A percentile compares a stretch with the other conserved stretches of the same genome.
Evolutionary conservation across 2,888 invertebrate species (phyloP).

Genomic region (Acanthoscelides obtectus): DNA sequence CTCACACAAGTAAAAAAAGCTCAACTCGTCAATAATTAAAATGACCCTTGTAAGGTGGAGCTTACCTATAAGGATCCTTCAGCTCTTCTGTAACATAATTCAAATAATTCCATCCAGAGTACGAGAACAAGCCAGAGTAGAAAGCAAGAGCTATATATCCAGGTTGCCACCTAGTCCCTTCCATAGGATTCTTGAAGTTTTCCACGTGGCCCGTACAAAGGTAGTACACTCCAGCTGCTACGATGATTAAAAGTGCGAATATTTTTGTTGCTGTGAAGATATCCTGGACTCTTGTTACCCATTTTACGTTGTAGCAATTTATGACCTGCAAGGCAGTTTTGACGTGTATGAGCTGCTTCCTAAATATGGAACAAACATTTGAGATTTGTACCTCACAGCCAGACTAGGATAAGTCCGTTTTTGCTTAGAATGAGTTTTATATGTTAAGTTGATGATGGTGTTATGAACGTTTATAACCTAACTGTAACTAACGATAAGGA

Average conservation of each 20-base stretch:
- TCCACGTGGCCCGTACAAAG: slow-evolving; percentile 67
- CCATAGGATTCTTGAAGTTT: slow-evolving; percentile 73
- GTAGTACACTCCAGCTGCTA: slow-evolving; percentile 74
- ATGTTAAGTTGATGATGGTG: no score
- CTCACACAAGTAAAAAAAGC: no score
- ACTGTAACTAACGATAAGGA: no score
- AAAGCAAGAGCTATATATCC: slow-evolving; percentile 85
- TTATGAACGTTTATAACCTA: no score
- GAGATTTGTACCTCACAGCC: no score
- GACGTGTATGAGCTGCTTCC: no score
- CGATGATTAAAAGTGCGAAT: slow-evolving; percentile 76
- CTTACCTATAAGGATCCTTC: slow-evolving; percentile 72
- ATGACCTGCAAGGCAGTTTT: slow-evolving; percentile 57
- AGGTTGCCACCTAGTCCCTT: slow-evolving; percentile 68
- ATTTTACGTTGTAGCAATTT: slow-evolving; percentile 94
- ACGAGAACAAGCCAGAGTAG: slow-evolving; percentile 89
- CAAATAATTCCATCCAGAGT: slow-evolving; percentile 90
- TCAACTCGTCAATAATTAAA: no score
- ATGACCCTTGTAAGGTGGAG: no score
- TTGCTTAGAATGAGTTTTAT: no score
- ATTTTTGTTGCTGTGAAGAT: slow-evolving; percentile 91
- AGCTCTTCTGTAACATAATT: slow-evolving; percentile 94
- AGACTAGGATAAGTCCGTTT: no score
- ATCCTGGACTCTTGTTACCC: slow-evolving; percentile 91
- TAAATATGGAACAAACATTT: no score